Evolutionary conservation across 2,113 vertebrate genomes (phyloP).

Genomic region (Synchiropus splendidus): DNA sequence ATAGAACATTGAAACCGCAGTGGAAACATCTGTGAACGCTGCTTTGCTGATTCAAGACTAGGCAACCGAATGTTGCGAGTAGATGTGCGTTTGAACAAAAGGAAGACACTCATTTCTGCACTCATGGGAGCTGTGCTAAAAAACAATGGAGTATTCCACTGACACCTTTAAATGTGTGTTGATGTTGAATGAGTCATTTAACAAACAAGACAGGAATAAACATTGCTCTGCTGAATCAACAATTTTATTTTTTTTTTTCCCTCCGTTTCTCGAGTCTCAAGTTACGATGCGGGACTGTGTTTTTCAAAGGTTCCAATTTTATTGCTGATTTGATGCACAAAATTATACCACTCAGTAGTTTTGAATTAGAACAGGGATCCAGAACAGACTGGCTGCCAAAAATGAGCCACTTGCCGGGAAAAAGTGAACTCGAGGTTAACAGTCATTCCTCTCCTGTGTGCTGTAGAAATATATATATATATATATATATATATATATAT

Average conservation of each 20-base stretch:
- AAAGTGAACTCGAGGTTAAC: no score
- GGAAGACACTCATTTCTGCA: not conserved
- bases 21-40: constrained; percentile 30
- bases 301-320: no score
- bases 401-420: no score
- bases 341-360: no score
- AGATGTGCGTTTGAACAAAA: constrained; percentile 3
- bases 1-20: constrained; percentile 42
- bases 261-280: not conserved
- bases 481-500: no score
- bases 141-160: constrained; percentile 15
- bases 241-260: constrained; percentile 1
- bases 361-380: no score
- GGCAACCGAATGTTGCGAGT: constrained; percentile 14
- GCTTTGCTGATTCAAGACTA: constrained; percentile 50
- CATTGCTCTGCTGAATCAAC: constrained; percentile 32
- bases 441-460: no score
- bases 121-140: constrained; percentile 6
- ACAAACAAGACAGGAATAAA: constrained; percentile 14
- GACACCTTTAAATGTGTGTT: constrained; percentile 22
- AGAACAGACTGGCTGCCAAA: no score
- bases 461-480: no score
- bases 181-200: constrained; percentile 31
- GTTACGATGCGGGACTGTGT: no score
- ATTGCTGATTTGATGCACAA: no score